Conservation (phyloP, 2,888 invertebrate genomes). For the Marasmarcha lunaedactyla region DNA sequence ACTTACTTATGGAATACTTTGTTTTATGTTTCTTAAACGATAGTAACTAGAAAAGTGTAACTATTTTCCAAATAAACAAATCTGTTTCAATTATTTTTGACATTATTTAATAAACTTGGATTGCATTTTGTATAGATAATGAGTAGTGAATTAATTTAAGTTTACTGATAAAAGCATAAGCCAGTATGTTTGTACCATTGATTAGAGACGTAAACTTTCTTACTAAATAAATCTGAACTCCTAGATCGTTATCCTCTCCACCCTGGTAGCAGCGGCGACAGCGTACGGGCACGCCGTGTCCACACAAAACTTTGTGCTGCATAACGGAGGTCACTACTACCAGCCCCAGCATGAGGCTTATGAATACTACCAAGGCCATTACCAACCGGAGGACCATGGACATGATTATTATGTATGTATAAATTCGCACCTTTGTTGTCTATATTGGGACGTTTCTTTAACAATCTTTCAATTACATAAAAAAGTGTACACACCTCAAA, state of each 20-base stretch:
- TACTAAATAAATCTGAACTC: not conserved
- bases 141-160: too few relatives aligned
- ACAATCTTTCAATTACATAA: too few relatives aligned
- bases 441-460: constrained; percentile 4
- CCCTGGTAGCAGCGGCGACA: constrained; percentile 49
- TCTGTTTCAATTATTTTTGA: too few relatives aligned
- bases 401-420: constrained; percentile 37
- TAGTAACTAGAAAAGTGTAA: too few relatives aligned
- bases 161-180: too few relatives aligned
- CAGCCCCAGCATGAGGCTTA: constrained; percentile 16
- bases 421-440: constrained; percentile 1
- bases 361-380: not conserved
- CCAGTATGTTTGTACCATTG: not conserved
- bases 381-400: constrained; percentile 6
- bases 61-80: too few relatives aligned
- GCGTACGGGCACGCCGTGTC: constrained; percentile 41
- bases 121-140: too few relatives aligned
- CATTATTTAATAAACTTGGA: too few relatives aligned
- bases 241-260: constrained; percentile 52
- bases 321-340: constrained; percentile 27
- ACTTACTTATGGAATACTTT: too few relatives aligned
- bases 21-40: too few relatives aligned
- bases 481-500: too few relatives aligned
- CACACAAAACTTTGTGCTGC: constrained; percentile 46
- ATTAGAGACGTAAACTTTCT: not conserved